Base-by-base conservation (phyloP, 2,797 vertebrate genomes). In the Thripadectes ignobilis region DNA sequence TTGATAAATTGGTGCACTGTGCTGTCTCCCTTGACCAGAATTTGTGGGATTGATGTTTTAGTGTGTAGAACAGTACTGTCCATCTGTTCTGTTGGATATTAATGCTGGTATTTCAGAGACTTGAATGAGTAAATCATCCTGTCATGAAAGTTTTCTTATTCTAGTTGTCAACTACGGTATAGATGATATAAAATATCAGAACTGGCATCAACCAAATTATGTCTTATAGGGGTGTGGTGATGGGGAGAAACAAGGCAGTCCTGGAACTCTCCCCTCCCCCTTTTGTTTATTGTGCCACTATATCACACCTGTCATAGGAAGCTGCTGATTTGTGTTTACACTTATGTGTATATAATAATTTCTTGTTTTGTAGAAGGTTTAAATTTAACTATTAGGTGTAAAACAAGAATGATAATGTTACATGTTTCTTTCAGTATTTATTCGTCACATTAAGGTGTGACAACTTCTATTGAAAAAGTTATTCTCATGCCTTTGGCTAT, bases 191-290 rank as follows among this genome's bases (percentile, higher is more conserved):
- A 79, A 55, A 61, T 16, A 41, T 75, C 51, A 71, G 23, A 66
- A 55, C 29, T 62, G 67, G 7, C 43, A 34, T 81, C 10, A 62
- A 3, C 87, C 36, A 76, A 81, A 69, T 62, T 34, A 38, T 41
- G 17, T 34, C 26, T 69, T 76, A 20, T 0, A 24, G 18, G 17
- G 16, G 13, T 0, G 1, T 8, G 9, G 18, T 5, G 26, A 2
- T 22, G 30, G 8, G 21, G 45, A 79, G 51, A 80, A 82, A 52
- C 26, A 48, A 69, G 30, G 1, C 7, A 24, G 68, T 94, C 48
- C 15, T 29, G 17, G 43, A 88, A 48, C 21, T 57, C 15, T 2
- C 7, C 24, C 7, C 11, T 19, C 19, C 52, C 30, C 0, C 5
- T 24, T 72, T 55, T 45, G 12, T 76, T 89, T 83, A 34, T 51